Conservation (phyloP, 2,888 invertebrate species). For the Drosophila heteroneura region DNA sequence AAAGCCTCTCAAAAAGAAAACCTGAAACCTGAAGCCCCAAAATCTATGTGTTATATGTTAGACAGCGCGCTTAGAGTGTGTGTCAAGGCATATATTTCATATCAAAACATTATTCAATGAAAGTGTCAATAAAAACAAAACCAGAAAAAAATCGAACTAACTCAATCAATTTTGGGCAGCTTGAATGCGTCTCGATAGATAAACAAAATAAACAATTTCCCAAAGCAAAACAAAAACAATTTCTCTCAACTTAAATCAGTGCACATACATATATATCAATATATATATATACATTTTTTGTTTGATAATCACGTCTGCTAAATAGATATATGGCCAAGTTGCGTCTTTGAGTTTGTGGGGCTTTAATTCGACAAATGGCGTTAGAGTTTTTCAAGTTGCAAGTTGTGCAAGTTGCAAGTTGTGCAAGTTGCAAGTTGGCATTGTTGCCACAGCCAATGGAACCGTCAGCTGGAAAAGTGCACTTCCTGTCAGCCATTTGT, state of each 20-base stretch:
- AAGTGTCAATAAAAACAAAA: slow-evolving; percentile 66
- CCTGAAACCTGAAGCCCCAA: slow-evolving; percentile 1
- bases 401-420: slow-evolving; percentile 12
- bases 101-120: slow-evolving; percentile 76
- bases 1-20: background rate
- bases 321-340: slow-evolving; percentile 7
- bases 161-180: slow-evolving; percentile 72
- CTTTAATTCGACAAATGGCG: slow-evolving; percentile 34
- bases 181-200: slow-evolving; percentile 39
- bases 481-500: slow-evolving; percentile 79
- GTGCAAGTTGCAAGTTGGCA: slow-evolving; percentile 15
- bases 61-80: slow-evolving; percentile 33
- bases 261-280: background rate
- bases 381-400: slow-evolving; percentile 9
- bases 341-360: slow-evolving; percentile 27
- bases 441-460: slow-evolving; percentile 27
- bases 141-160: slow-evolving; percentile 42
- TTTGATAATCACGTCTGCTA: background rate
- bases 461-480: slow-evolving; percentile 59
- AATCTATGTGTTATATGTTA: slow-evolving; percentile 12
- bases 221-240: slow-evolving; percentile 37
- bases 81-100: slow-evolving; percentile 53
- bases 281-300: background rate
- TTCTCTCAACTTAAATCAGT: background rate
- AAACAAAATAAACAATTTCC: slow-evolving; percentile 71